Evolutionary conservation across 2,113 vertebrate species (phyloP).

Genomic region (Bostrychus sinensis): DNA sequence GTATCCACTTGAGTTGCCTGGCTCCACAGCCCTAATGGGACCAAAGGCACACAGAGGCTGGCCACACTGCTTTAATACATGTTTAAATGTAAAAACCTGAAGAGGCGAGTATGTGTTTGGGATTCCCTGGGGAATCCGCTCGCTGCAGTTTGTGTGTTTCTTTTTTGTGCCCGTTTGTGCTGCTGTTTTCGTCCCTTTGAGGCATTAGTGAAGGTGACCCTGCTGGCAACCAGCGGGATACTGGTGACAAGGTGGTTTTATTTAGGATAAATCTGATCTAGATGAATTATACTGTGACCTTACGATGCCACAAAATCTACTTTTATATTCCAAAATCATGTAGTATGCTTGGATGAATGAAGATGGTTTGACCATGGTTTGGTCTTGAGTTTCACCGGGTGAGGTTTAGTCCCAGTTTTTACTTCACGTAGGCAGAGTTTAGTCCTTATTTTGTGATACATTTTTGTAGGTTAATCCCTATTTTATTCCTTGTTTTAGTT

Average conservation of each 20-base stretch:
- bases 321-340: too few species aligned
- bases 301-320: too few species aligned
- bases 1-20: conserved; percentile 61
- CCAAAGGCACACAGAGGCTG: too few species aligned
- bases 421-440: too few species aligned
- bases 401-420: too few species aligned
- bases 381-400: too few species aligned
- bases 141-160: conserved; percentile 4
- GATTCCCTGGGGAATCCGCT: conserved; percentile 6
- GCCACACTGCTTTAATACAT: not conserved
- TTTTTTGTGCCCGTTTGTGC: not conserved
- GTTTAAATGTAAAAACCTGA: conserved; percentile 9
- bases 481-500: too few species aligned
- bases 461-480: too few species aligned
- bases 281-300: not conserved
- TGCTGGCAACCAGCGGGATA: not conserved
- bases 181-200: conserved; percentile 3
- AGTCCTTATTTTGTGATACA: too few species aligned
- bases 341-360: too few species aligned
- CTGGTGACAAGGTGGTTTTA: not conserved
- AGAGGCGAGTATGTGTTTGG: not conserved
- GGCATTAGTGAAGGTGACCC: conserved; percentile 19
- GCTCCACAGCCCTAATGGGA: conserved; percentile 53
- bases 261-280: not conserved
- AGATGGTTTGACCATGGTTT: too few species aligned